A percentile compares a stretch with the other conserved stretches of the same genome.
Evolutionary conservation across 2,797 vertebrate genomes (phyloP).

Genomic region (Poeciliopsis paucimaculata): DNA sequence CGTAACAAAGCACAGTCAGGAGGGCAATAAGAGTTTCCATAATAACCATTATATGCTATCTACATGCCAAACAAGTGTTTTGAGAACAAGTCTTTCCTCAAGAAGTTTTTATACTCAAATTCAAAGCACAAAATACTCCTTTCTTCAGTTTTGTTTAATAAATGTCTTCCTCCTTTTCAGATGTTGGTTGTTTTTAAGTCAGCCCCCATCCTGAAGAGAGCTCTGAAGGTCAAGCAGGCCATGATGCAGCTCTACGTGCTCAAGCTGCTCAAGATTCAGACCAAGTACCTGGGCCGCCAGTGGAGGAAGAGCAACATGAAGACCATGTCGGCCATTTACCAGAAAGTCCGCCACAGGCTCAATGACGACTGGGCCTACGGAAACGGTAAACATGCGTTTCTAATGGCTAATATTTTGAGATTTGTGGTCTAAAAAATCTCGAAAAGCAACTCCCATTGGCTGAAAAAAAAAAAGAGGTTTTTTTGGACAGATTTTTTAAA

Average conservation of each 20-base stretch:
- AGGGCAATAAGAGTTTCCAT: not conserved
- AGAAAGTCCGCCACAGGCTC: slow-evolving; percentile 95
- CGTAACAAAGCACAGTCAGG: too few relatives aligned
- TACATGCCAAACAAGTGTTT: not conserved
- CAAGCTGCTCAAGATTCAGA: slow-evolving; percentile 95
- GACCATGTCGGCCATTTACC: slow-evolving; percentile 98
- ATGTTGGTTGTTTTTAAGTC: slow-evolving; percentile 98
- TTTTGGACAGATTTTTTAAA: not conserved
- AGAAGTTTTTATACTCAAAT: not conserved
- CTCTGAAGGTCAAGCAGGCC: slow-evolving; percentile 95
- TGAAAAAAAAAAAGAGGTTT: not conserved
- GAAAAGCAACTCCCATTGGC: not conserved
- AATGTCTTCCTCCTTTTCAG: slow-evolving; percentile 61
- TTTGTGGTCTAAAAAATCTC: not conserved
- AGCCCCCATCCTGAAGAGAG: slow-evolving; percentile 93
- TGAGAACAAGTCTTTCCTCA: not conserved
- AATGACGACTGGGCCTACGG: slow-evolving; percentile 98
- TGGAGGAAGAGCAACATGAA: slow-evolving; percentile 99
- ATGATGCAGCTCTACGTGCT: slow-evolving; percentile 97
- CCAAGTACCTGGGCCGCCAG: slow-evolving; percentile 95
- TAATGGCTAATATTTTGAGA: too few relatives aligned
- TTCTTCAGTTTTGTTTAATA: not conserved
- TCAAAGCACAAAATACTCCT: not conserved
- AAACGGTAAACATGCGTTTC: slow-evolving; percentile 80
- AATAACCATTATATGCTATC: not conserved